Base-by-base conservation (phyloP, 1,140 invertebrate species). In the Papilio aristodemus region DNA sequence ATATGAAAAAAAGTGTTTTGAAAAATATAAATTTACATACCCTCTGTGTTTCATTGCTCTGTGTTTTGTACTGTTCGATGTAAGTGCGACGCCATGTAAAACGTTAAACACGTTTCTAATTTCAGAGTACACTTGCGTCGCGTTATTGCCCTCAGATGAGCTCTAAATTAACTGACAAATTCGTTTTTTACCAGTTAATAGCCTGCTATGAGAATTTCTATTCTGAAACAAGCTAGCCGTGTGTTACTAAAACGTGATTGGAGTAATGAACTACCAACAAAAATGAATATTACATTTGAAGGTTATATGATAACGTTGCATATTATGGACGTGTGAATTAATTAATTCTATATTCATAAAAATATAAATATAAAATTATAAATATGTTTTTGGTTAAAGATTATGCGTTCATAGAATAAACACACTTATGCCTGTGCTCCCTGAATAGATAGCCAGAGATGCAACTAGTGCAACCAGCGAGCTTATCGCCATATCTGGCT, bases 31-130 rank as follows among this genome's bases (percentile, higher is more conserved):
- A 54, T 37, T 57, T 71, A 22, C 67, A 9, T 11, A 17, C 19
- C 37, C 22, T 73, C 36, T 66, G 22, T 60, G 37, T 36, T 19
- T 11, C 4, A 10, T 13, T 72, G 66, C 63, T 69, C 75, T 74
- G 46, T 69, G 38, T n/a, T 14, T 64, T 66, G 66, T 39, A 70
- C 50, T 22, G 60, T 68, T 69, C 46, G 22, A 68, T 32, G 63
- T 64, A 71, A 74, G 72, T 71, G 70, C 70, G 58, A 50, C 72
- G 36, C 19, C 72, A 32, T 78, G 73, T 78, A 64, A 60, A 70
- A 67, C 73, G 72, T 71, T 75, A 71, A 75, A 72, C 75, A 75
- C 73, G 75, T 77, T 71, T 74, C 69, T 77, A 77, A 77, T 77
- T 77, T 63, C 69, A 73, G 67, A 62, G 64, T 68, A 60, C 57